Evolutionary conservation across 2,888 invertebrate species (phyloP).

Genomic region (Ennomos erosarius): DNA sequence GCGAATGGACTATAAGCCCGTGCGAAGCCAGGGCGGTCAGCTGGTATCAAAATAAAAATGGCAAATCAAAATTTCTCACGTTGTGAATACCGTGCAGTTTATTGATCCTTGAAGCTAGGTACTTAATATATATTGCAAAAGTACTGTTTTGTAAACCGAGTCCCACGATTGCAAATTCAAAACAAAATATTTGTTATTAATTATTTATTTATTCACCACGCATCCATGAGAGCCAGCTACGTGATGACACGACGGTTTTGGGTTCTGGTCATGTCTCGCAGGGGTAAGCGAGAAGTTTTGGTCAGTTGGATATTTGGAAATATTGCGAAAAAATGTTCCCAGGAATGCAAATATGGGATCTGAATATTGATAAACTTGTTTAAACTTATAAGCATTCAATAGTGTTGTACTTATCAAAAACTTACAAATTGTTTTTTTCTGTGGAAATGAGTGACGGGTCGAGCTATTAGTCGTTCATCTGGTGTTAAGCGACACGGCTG

Average conservation of each 20-base stretch:
- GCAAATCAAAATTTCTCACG: not conserved
- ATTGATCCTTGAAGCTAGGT: not conserved
- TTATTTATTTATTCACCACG: constrained; percentile 53
- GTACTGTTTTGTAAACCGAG: constrained; percentile 5
- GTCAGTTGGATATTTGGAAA: constrained; percentile 49
- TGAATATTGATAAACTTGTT: constrained; percentile 11
- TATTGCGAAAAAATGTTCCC: constrained; percentile 21
- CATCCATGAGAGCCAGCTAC: constrained; percentile 61
- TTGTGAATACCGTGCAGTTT: not conserved
- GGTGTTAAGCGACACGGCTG: no score
- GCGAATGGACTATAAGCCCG: no score
- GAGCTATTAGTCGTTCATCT: no score
- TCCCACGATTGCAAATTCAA: constrained; percentile 33
- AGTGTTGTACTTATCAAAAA: no score
- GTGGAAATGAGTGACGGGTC: no score
- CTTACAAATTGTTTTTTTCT: no score
- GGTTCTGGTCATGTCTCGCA: constrained; percentile 48
- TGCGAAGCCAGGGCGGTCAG: no score
- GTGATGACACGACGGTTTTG: constrained; percentile 51
- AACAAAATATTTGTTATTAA: constrained; percentile 50
- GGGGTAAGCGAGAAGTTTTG: constrained; percentile 34
- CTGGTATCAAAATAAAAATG: no score
- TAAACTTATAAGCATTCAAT: no score
- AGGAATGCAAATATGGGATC: not conserved
- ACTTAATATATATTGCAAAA: not conserved